Percentiles rank a stretch among this genome's conserved stretches.
phyloP scores from a whole-genome alignment of 1,140 invertebrate species.

The Megathymus violae region DNA sequence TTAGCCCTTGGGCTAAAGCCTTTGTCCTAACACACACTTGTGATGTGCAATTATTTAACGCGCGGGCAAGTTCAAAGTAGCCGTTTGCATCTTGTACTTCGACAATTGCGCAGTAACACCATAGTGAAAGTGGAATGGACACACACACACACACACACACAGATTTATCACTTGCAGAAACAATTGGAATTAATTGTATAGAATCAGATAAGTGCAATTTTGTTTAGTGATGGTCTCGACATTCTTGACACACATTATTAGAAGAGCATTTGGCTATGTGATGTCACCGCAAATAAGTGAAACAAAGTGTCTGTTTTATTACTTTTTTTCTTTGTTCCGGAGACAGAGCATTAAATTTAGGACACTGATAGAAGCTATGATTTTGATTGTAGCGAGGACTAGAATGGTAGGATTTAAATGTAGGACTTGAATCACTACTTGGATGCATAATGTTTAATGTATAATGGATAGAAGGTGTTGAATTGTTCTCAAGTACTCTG shows the following conservation, averaged over 20 bases:
- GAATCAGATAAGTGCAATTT: neutral
- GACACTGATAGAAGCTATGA: neutral
- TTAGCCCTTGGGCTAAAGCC: neutral
- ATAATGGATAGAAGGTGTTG: neutral
- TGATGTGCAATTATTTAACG: neutral
- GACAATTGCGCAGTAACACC: neutral
- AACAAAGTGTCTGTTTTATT: neutral
- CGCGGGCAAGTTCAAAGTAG: neutral
- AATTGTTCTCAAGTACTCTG: neutral
- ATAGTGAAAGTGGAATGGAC: neutral
- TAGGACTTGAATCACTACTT: neutral
- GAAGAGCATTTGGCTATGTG: neutral
- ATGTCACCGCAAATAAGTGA: slow-evolving; percentile 1
- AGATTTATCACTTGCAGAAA: neutral
- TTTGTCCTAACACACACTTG: neutral
- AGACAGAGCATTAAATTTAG: slow-evolving; percentile 1
- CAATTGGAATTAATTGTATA: neutral
- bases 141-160: neutral
- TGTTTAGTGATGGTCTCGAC: neutral
- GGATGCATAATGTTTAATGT: neutral
- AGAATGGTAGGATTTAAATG: neutral
- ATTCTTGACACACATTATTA: neutral
- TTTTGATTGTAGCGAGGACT: neutral
- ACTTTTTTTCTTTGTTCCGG: neutral
- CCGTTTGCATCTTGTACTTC: neutral